Percentiles rank a stretch among this genome's conserved stretches.
phyloP scores from a whole-genome alignment of 2,797 vertebrate species.

The Champsocephalus gunnari region DNA sequence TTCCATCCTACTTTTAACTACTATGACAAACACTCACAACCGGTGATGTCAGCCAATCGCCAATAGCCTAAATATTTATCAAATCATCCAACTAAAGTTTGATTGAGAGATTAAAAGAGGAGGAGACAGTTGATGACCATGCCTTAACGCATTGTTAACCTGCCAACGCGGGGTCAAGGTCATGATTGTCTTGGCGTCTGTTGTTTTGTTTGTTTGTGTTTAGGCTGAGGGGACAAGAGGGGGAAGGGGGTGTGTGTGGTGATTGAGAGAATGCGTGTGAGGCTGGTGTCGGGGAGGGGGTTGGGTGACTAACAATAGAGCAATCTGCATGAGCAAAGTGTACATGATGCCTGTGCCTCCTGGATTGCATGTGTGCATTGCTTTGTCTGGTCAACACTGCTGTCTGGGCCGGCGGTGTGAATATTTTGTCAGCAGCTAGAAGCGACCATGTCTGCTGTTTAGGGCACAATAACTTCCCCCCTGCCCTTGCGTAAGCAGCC shows the following conservation, averaged over 20 bases:
- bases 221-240: constrained; percentile 12
- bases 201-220: constrained; percentile 48
- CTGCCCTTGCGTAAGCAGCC: constrained; percentile 46
- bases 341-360: constrained; percentile 23
- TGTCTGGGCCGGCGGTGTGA: constrained; percentile 29
- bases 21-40: too few species aligned
- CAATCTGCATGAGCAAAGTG: constrained; percentile 57
- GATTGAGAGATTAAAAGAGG: constrained; percentile 4
- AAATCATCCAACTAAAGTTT: not conserved
- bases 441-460: constrained; percentile 38
- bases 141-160: constrained; percentile 25
- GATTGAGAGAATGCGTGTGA: constrained; percentile 12
- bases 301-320: constrained; percentile 53
- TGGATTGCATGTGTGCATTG: constrained; percentile 35
- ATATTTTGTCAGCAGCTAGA: constrained; percentile 18
- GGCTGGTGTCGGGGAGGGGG: constrained; percentile 24
- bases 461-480: constrained; percentile 28
- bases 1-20: too few species aligned
- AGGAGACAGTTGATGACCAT: not conserved
- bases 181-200: constrained; percentile 71
- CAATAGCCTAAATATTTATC: too few species aligned
- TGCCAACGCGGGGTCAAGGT: constrained; percentile 21
- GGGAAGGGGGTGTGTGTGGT: not conserved
- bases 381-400: constrained; percentile 50
- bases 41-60: too few species aligned